Evolutionary conservation across 2,797 vertebrate species (phyloP), one percentile per base, ranked within the genome.

Genomic region (Brachyalestes nurse): DNA sequence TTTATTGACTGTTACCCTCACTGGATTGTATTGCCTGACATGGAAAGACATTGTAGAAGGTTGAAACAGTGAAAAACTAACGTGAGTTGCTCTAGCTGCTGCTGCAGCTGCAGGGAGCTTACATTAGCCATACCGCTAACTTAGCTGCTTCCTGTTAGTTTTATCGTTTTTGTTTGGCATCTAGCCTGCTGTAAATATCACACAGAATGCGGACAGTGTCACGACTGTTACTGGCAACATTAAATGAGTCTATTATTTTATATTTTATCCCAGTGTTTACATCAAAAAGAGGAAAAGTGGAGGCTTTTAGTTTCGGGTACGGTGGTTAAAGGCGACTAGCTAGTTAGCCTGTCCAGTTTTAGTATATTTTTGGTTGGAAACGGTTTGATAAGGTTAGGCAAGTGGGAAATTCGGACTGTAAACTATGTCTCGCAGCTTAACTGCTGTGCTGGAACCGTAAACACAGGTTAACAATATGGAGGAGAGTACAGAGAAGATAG

Each of bases 381-480:
- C 13, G 14, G 1, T 49, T 47, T 25, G 12, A 5, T 51, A 71
- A 28, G 4, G 47, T 51, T 70, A 19, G 23, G 14, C 69, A 25
- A 2, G 69, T 17, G 8, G 23, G 14, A 49, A 28, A 8, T 14
- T 14, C 17, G n/a, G 13, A 25, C 4, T 19, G 23, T 51, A 7
- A 49, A 19, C n/a, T 5, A 12, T 49, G 23, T 23, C 28, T 70
- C 34, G 5, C 34, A 34, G 34, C 34, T 34, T 34, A 34, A 34
- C 34, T 34, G 34, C 34, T 34, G 5, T 34, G 34, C 34, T 34
- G 4, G 34, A 34, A 34, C 34, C 1, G n/a, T 34, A 6, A 55
- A 17, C 1, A 38, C 2, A 57, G 13, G 40, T n/a, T 72, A 72
- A 89, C 91, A 91, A 92, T 91, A 84, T 87, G 83, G 91, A 79